Conservation (phyloP, 2,797 vertebrate genomes). For the Sebastes steindachneri region DNA sequence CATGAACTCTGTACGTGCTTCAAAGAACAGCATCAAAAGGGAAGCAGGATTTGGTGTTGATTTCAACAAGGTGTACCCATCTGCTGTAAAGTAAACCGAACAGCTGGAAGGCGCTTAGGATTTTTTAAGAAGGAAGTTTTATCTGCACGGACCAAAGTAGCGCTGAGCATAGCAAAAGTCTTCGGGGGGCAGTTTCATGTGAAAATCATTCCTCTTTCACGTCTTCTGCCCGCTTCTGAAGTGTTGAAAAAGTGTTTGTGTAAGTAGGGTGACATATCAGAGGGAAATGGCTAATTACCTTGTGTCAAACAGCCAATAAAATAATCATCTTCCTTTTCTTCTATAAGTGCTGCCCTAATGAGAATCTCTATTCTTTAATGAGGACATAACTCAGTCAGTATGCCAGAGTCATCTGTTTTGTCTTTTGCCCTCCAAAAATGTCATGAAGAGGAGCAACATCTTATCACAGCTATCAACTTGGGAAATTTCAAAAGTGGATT, state of each 20-base stretch:
- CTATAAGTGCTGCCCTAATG: not conserved
- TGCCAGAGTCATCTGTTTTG: not conserved
- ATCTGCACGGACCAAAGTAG: not conserved
- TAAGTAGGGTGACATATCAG: not conserved
- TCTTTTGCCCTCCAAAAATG: not conserved
- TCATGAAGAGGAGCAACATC: not conserved
- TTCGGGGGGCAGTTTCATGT: not conserved
- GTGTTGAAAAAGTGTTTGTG: not conserved
- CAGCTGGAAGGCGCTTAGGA: not conserved
- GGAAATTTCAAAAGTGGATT: not conserved
- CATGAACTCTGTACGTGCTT: not conserved
- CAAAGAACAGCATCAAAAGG: not conserved
- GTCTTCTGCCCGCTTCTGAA: not conserved
- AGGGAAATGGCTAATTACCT: not conserved
- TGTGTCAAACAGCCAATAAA: conserved; percentile 9
- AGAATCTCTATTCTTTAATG: conserved; percentile 6
- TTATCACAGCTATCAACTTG: not conserved
- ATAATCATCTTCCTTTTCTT: not conserved
- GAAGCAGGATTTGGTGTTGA: not conserved
- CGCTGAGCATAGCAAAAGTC: not conserved
- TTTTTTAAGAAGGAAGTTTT: not conserved
- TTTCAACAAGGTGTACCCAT: not conserved
- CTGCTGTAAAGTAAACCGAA: not conserved
- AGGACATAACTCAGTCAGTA: conserved; percentile 11
- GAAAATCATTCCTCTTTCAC: not conserved